A percentile compares a stretch with the other conserved stretches of the same genome.
Conservation (phyloP, 2,797 vertebrate species). For the Sciaenops ocellatus region DNA sequence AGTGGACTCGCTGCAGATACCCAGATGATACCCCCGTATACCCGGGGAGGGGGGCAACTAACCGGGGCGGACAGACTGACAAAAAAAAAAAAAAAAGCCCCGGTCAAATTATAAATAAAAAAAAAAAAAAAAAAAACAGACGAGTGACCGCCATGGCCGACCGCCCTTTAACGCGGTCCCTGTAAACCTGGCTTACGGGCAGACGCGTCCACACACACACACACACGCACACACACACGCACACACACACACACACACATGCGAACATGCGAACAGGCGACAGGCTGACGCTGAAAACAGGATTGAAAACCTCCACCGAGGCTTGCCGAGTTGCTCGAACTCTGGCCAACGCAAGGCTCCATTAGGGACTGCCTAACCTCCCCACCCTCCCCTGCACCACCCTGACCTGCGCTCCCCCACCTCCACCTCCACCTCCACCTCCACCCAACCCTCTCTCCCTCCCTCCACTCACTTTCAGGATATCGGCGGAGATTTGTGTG, state of each 20-base stretch:
- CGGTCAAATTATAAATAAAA: not conserved
- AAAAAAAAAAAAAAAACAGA: slow-evolving; percentile 2
- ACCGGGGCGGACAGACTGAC: slow-evolving; percentile 1
- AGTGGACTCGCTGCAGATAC: slow-evolving; percentile 18
- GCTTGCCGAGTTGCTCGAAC: slow-evolving; percentile 24
- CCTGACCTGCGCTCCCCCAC: not conserved
- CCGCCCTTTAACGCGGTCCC: slow-evolving; percentile 24
- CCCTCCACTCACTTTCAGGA: slow-evolving; percentile 47
- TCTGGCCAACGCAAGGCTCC: slow-evolving; percentile 4
- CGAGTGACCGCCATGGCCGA: slow-evolving; percentile 18
- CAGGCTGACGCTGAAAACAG: slow-evolving; percentile 18
- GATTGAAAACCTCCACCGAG: slow-evolving; percentile 7
- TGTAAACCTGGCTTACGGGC: slow-evolving; percentile 26
- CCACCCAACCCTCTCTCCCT: not conserved
- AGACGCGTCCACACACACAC: not conserved
- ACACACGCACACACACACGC: not conserved
- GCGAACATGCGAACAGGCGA: not conserved
- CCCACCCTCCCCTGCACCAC: not conserved
- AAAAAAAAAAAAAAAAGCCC: not conserved
- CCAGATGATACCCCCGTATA: not conserved
- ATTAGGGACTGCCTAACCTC: not conserved
- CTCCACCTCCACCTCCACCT: not conserved
- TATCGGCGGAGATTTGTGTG: slow-evolving; percentile 42
- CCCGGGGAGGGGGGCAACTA: not conserved
- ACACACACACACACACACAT: not conserved